These are phyloP conservation scores for Salmo trutta DNA, from an alignment of 2,797 vertebrate genomes.

Conservation along the genomic window DNA sequence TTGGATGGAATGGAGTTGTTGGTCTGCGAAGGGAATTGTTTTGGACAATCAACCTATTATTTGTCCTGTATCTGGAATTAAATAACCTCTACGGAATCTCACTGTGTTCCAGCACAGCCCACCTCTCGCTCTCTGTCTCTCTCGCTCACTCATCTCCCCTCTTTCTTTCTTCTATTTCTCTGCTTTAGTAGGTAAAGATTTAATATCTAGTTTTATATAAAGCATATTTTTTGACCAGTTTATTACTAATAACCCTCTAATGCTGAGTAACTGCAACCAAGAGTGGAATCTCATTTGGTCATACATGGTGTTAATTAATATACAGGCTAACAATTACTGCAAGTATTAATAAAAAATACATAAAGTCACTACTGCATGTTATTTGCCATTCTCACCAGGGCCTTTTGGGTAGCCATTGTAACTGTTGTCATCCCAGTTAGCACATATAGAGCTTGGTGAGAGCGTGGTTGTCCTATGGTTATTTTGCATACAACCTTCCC, in stretches of 20 bases:
- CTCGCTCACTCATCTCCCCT: constrained; percentile 10
- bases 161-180: background rate
- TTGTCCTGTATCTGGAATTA: constrained; percentile 30
- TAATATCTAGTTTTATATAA: constrained; percentile 41
- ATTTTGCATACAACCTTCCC: too few species aligned
- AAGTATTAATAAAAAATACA: background rate
- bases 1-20: constrained; percentile 34
- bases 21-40: constrained; percentile 60
- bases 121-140: constrained; percentile 14
- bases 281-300: constrained; percentile 11
- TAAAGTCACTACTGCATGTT: background rate
- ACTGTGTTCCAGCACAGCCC: constrained; percentile 22
- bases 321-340: background rate
- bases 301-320: background rate
- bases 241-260: constrained; percentile 12
- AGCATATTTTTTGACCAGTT: constrained; percentile 35
- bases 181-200: background rate
- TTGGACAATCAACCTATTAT: constrained; percentile 48
- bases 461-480: too few species aligned
- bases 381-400: background rate
- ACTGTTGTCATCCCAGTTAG: background rate
- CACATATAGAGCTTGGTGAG: background rate
- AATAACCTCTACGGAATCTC: background rate
- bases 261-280: constrained; percentile 19
- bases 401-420: background rate